Evolutionary conservation across 2,113 vertebrate species (phyloP), one percentile per base, ranked within the genome.

Genomic region (Pseudopipra pipra): DNA sequence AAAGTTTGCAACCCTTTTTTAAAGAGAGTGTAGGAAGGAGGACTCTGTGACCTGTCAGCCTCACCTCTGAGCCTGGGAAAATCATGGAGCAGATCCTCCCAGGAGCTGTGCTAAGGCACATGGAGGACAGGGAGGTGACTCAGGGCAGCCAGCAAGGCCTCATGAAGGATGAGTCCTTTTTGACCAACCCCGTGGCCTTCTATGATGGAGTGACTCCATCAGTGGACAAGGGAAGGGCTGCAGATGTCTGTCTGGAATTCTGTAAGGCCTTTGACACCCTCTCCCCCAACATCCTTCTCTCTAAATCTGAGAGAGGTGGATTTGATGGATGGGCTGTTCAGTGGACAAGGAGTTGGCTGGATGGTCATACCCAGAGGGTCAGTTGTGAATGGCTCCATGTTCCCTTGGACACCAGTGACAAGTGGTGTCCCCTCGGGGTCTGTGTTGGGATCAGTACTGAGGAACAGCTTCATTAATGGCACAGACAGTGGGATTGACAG

Each of bases 361-460:
- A 22, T 65, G 31, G 19, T 25, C 47, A 27, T 17, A 12, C 18
- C 24, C 78, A 62, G 30, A 47, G 30, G n/a, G 41, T 2, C 24
- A 59, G 24, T 35, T 39, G 54, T 27, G 46, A 46, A 28, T 18
- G 30, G 12, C 24, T n/a, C n/a, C 7, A 0, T 10, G 39, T 12
- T 27, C 21, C 22, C 10, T 30, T n/a, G 54, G 46, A 61, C 54
- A 35, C 9, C 70, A 46, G 28, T n/a, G 46, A 25, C 65, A 33
- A 46, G 65, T n/a, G 65, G 15, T 59, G 68, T 14, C 28, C 33
- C 8, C 28, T 0, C 0, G 33, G 46, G 39, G 2, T n/a, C 24
- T n/a, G 24, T 5, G 2, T 1, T 12, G 39, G 39, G 54, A 20
- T 67, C 70, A 82, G 54, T 11, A 61, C 46, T 61, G 54, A 67